phyloP scores from a whole-genome alignment of 2,888 invertebrate species.

The Microctonus aethiopoides region DNA sequence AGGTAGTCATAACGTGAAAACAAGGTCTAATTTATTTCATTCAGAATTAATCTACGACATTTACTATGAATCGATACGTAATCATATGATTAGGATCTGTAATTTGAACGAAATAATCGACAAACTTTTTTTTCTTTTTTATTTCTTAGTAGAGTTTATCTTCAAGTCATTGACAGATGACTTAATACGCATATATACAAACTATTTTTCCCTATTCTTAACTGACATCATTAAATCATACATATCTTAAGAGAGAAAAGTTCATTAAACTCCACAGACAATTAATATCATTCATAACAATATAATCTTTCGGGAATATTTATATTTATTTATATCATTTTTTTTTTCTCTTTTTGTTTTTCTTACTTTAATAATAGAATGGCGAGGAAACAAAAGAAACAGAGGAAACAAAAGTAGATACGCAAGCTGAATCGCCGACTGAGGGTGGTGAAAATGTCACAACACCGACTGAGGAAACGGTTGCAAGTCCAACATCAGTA shows the following conservation, averaged over 20 bases:
- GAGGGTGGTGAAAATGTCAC: slow-evolving; percentile 60
- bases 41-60: too few relatives aligned
- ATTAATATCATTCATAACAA: background rate
- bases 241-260: background rate
- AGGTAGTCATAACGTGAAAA: background rate
- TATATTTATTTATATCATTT: background rate
- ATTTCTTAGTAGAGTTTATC: background rate
- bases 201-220: background rate
- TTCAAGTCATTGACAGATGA: slow-evolving; percentile 3
- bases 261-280: background rate
- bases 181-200: background rate
- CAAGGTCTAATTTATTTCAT: background rate
- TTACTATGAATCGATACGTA: too few relatives aligned
- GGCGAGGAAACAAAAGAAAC: slow-evolving; percentile 51
- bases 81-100: background rate
- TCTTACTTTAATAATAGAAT: slow-evolving; percentile 40
- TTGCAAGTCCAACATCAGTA: slow-evolving; percentile 57
- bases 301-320: background rate
- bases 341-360: background rate
- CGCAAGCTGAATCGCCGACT: slow-evolving; percentile 54
- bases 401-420: slow-evolving; percentile 59
- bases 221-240: background rate
- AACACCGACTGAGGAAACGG: slow-evolving; percentile 61
- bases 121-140: background rate
- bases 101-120: background rate